phyloP scores from a whole-genome alignment of 2,797 vertebrate genomes.

The Netta rufina region DNA sequence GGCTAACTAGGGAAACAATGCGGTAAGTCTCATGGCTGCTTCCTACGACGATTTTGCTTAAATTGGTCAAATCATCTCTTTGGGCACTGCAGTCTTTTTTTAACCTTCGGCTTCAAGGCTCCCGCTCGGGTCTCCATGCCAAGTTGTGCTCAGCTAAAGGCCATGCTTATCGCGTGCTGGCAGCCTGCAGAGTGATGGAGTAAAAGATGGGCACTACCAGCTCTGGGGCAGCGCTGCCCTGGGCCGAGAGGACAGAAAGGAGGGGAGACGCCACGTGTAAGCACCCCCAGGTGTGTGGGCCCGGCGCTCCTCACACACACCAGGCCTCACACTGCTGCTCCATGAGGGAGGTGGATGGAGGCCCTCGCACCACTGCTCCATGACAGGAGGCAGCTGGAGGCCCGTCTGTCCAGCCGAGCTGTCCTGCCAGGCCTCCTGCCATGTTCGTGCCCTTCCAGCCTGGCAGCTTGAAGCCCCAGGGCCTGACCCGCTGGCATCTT shows the following conservation, averaged over 20 bases:
- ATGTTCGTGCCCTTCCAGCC: not conserved
- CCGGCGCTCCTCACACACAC: not conserved
- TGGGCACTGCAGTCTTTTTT: not conserved
- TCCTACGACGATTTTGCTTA: not conserved
- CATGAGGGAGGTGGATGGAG: too few relatives aligned
- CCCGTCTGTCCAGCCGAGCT: rapidly evolving
- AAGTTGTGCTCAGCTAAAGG: not conserved
- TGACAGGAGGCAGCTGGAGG: too few relatives aligned
- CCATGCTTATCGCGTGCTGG: not conserved
- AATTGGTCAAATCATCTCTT: not conserved
- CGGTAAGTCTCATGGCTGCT: not conserved
- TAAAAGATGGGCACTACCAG: rapidly evolving
- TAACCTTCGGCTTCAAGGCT: not conserved
- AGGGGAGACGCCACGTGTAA: rapidly evolving
- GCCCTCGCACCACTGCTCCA: not conserved
- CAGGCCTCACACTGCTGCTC: not conserved
- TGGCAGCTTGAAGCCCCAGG: not conserved
- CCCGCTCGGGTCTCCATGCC: rapidly evolving
- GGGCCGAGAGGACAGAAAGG: not conserved
- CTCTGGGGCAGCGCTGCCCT: not conserved
- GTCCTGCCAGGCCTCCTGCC: not conserved
- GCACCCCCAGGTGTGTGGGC: rapidly evolving
- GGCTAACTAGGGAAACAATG: conserved; percentile 23
- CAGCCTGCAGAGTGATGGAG: not conserved
- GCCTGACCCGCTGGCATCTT: rapidly evolving